Base-by-base conservation (phyloP, 2,797 vertebrate species). In the Mormyrus proboscirostris region DNA sequence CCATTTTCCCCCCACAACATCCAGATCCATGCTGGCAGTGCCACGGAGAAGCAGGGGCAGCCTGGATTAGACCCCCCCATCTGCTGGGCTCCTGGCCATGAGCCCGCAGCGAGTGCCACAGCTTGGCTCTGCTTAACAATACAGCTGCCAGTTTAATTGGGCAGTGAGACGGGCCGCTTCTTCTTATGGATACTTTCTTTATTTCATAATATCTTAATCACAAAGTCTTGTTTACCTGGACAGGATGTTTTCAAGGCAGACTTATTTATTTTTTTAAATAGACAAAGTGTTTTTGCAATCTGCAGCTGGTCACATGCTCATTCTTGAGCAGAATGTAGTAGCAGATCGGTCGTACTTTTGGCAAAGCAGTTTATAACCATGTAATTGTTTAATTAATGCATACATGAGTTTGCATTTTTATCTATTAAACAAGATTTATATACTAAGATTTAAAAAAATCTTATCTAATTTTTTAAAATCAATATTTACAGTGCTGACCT, bases 331-430 rank as follows among this genome's bases (percentile, higher is more conserved):
- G 73, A 92, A 92, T 38, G 93, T 92, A 94, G 94, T 93, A 92
- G 92, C 92, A 90, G 90, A 92, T 93, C 93, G 93, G 90, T 93
- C 88, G 93, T 93, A 93, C 92, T 92, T 51, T 33, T 51, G 47
- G 53, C 90, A 90, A 89, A 90, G 92, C 90, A 93, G 92, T 92
- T 79, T 8, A 79, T 44, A 79, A 79, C 38, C 73, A 79, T 41
- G 33, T 16, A 41, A 19, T 38, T 76, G 69, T 76, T 14, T 69
- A 69, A 69, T 69, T 69, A 69, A 33, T 69, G 25, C 33, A 69
- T 29, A 69, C 10, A 0, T 29, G 25, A 33, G 9, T 29, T 73
- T 33, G 12, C 12, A 73, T 38, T 38, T 73, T 41, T 38, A 38
- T 38, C 10, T 41, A 73, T 38, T 38, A 73, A 38, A 73, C 29